Evolutionary conservation across 2,888 invertebrate genomes (phyloP).

Genomic region (Cylindroiulus punctatus): DNA sequence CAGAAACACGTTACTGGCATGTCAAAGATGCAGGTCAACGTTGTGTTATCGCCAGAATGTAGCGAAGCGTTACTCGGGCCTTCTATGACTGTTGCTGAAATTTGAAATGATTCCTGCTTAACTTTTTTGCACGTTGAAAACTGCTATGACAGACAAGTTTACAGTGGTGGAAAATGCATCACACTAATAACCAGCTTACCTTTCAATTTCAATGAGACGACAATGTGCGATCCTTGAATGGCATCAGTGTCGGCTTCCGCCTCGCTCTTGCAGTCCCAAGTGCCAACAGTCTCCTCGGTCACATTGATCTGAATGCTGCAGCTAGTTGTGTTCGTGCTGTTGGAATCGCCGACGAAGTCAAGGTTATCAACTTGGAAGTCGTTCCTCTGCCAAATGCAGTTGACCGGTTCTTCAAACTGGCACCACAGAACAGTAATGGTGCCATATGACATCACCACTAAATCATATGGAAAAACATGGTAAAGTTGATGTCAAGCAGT

Average conservation of each 20-base stretch:
- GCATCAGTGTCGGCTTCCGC: neutral
- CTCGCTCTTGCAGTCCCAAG: conserved; percentile 19
- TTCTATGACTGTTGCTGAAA: neutral
- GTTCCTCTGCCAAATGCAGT: conserved; percentile 15
- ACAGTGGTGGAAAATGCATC: no score
- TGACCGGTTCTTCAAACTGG: neutral
- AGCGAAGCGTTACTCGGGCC: neutral
- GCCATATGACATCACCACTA: neutral
- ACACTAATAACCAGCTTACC: no score
- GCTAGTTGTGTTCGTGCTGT: neutral
- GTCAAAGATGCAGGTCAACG: conserved; percentile 39
- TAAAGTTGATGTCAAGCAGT: neutral
- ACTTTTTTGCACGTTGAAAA: no score
- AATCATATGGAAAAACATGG: neutral
- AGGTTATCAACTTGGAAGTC: neutral
- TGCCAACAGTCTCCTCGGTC: neutral
- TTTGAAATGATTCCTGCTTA: neutral
- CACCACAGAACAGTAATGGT: neutral
- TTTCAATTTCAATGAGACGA: neutral
- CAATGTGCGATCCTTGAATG: neutral
- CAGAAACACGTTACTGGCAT: neutral
- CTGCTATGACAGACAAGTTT: neutral
- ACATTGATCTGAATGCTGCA: neutral
- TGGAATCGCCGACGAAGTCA: neutral
- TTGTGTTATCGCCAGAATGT: neutral